Conservation (phyloP, 1,140 invertebrate genomes). For the Drosophila navojoa region DNA sequence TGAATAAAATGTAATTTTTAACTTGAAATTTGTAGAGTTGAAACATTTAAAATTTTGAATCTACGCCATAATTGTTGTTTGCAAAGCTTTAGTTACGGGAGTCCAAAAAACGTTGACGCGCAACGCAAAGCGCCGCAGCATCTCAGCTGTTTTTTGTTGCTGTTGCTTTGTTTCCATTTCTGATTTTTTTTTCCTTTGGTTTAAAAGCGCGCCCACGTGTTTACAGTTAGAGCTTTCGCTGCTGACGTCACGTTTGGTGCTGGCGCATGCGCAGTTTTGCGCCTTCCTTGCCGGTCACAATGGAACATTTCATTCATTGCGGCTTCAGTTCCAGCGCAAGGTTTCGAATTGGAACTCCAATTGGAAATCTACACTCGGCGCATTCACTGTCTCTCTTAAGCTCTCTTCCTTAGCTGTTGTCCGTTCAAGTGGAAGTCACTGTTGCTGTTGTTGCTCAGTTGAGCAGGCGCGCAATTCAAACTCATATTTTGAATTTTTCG, state of each 20-base stretch:
- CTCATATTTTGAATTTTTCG: background rate
- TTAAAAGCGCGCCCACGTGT: slow-evolving; percentile 5
- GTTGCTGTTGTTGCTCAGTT: background rate
- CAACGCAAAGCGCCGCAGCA: slow-evolving; percentile 14
- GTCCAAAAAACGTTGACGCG: slow-evolving; percentile 13
- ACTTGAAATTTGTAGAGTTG: slow-evolving; percentile 16
- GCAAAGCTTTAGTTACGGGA: background rate
- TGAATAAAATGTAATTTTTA: background rate
- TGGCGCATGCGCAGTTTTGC: slow-evolving; percentile 6
- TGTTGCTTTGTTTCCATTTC: background rate
- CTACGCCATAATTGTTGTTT: slow-evolving; percentile 34
- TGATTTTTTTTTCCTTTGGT: too few species aligned
- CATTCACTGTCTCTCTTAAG: too few species aligned
- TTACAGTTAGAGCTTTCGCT: background rate
- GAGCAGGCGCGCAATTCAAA: slow-evolving; percentile 22
- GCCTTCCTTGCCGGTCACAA: slow-evolving; percentile 9
- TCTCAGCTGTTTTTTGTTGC: background rate
- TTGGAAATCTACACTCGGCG: slow-evolving; percentile 8
- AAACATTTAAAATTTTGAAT: slow-evolving; percentile 58
- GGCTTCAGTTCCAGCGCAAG: slow-evolving; percentile 26
- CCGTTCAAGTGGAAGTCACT: background rate
- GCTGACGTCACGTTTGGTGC: slow-evolving; percentile 30
- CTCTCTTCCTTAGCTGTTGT: background rate
- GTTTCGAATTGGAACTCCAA: slow-evolving; percentile 35
- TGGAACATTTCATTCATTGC: slow-evolving; percentile 45